A percentile compares a stretch with the other conserved stretches of the same genome.
Evolutionary conservation across 2,888 invertebrate species (phyloP).

Genomic region (Oligia strigilis): DNA sequence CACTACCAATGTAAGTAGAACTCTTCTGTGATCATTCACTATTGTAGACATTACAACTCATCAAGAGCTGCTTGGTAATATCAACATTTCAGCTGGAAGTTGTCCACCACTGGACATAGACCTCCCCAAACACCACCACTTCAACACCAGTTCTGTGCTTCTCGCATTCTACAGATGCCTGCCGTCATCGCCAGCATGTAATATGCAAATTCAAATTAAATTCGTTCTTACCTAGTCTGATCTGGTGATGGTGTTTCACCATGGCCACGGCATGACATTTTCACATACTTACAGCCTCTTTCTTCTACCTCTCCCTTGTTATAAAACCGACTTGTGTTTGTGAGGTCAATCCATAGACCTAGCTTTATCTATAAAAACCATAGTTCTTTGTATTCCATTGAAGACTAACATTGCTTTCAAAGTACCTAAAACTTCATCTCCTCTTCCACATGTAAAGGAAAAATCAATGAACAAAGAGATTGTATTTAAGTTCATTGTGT

Average conservation of each 20-base stretch:
- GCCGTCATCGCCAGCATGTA: background rate
- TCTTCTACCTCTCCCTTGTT: slow-evolving; percentile 94
- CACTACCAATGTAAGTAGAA: slow-evolving; percentile 24
- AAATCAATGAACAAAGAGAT: slow-evolving; percentile 1
- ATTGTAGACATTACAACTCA: background rate
- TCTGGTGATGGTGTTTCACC: slow-evolving; percentile 97
- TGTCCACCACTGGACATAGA: background rate
- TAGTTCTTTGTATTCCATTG: slow-evolving; percentile 3
- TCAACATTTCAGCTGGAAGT: background rate
- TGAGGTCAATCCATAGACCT: slow-evolving; percentile 99
- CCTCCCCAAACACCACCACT: background rate
- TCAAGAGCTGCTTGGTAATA: background rate
- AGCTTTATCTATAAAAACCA: slow-evolving; percentile 92
- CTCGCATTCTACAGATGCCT: background rate
- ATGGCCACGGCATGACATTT: slow-evolving; percentile 97
- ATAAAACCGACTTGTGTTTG: slow-evolving; percentile 98
- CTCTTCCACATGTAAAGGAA: background rate
- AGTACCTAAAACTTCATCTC: background rate
- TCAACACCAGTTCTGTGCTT: background rate
- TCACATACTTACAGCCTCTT: slow-evolving; percentile 95
- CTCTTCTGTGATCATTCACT: background rate
- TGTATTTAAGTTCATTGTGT: slow-evolving; percentile 9
- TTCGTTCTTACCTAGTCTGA: slow-evolving; percentile 91
- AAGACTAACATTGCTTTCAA: background rate
- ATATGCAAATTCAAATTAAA: background rate